phyloP scores from a whole-genome alignment of 2,888 invertebrate species.

The Campopleginae sp. region DNA sequence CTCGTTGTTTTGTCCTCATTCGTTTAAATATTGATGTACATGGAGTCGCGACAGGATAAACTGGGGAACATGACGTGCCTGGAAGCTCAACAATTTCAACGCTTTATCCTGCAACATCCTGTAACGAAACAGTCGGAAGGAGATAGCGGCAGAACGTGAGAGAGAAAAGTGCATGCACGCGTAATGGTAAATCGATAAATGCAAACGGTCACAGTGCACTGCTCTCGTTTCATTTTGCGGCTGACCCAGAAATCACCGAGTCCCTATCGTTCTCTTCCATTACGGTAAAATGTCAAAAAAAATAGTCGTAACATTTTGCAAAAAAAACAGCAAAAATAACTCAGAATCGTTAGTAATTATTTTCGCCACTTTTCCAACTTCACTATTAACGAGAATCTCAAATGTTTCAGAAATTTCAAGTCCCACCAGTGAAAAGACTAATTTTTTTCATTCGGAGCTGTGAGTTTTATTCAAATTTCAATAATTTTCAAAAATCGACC shows the following conservation, averaged over 20 bases:
- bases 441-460: no score
- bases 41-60: background rate
- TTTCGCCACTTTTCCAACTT: background rate
- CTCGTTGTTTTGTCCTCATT: slow-evolving; percentile 8
- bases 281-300: background rate
- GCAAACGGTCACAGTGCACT: slow-evolving; percentile 45
- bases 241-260: slow-evolving; percentile 50
- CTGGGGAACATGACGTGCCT: background rate
- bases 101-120: slow-evolving; percentile 20
- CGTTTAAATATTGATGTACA: slow-evolving; percentile 13
- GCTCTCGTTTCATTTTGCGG: slow-evolving; percentile 46
- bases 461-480: no score
- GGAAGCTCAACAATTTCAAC: slow-evolving; percentile 33
- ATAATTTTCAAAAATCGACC: no score
- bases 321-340: background rate
- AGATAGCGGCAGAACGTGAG: slow-evolving; percentile 6
- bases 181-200: slow-evolving; percentile 64
- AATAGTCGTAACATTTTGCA: background rate
- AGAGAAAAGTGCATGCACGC: slow-evolving; percentile 29
- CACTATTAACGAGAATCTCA: background rate
- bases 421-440: no score
- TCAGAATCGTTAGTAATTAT: background rate
- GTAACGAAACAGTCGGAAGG: slow-evolving; percentile 16
- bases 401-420: background rate
- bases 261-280: background rate